Conservation (phyloP, 2,888 invertebrate genomes). For the Drosophila niveifrons region DNA sequence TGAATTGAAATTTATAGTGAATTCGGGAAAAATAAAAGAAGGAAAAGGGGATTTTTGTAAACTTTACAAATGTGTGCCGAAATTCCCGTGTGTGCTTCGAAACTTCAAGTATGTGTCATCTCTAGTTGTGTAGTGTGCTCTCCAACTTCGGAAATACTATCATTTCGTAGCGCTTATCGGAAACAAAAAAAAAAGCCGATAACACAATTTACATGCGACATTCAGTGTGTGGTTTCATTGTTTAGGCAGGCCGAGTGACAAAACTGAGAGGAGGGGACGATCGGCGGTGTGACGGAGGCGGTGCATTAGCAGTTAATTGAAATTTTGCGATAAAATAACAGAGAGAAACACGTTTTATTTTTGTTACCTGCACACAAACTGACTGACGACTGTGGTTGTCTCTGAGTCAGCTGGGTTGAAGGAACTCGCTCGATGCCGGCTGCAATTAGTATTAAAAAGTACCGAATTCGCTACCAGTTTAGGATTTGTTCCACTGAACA, state of each 20-base stretch:
- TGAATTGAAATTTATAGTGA: too few relatives aligned
- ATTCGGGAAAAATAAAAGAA: too few relatives aligned
- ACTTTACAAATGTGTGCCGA: neutral
- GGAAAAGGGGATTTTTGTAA: neutral
- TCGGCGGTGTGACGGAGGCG: neutral
- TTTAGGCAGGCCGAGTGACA: conserved; percentile 25
- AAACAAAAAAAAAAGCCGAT: conserved; percentile 45
- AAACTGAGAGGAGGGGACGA: neutral
- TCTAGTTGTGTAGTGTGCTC: conserved; percentile 1
- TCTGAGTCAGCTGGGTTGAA: conserved; percentile 73
- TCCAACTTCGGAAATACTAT: conserved; percentile 25
- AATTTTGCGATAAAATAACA: conserved; percentile 40
- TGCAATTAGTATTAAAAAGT: conserved; percentile 36
- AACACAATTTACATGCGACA: conserved; percentile 66
- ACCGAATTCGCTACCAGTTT: conserved; percentile 37
- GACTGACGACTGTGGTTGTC: neutral
- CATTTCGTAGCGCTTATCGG: conserved; percentile 45
- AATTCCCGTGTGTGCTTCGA: neutral
- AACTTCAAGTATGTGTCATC: neutral
- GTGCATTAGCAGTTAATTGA: conserved; percentile 46
- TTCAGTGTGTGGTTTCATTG: conserved; percentile 51
- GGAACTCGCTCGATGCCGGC: conserved; percentile 50
- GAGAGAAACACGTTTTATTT: conserved; percentile 62
- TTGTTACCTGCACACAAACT: conserved; percentile 49
- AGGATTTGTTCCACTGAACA: conserved; percentile 12